Evolutionary conservation across 2,113 vertebrate species (phyloP).

Genomic region (Cyphomyrus discorhynchus): DNA sequence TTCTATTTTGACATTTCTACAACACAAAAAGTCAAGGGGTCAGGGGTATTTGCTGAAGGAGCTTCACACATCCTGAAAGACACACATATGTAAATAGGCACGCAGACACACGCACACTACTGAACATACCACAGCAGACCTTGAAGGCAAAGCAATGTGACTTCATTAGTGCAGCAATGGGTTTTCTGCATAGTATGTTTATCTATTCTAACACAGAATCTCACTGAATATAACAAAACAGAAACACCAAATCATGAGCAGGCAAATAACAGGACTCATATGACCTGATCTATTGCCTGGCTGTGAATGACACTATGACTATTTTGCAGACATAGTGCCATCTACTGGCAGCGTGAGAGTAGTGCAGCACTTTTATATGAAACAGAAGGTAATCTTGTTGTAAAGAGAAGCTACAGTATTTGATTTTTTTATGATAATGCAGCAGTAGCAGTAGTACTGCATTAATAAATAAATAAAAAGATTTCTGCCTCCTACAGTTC

Average conservation of each 20-base stretch:
- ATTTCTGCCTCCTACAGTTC: background rate
- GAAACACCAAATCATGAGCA: background rate
- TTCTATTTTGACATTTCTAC: background rate
- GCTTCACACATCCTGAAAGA: background rate
- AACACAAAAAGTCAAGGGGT: background rate
- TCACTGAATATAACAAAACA: background rate
- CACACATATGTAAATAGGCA: background rate
- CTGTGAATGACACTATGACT: background rate
- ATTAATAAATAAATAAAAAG: background rate
- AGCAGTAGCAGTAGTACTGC: background rate
- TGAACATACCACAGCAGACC: background rate
- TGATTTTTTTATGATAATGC: background rate
- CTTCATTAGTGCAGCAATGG: background rate
- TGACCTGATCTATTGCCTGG: background rate
- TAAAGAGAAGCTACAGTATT: background rate
- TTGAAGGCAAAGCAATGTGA: background rate
- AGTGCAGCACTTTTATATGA: background rate
- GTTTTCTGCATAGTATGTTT: background rate
- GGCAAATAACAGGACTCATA: background rate
- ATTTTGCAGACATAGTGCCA: constrained; percentile 32
- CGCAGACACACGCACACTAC: background rate
- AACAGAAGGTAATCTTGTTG: background rate
- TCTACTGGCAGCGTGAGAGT: constrained; percentile 35
- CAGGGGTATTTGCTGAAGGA: background rate
- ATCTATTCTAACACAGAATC: background rate